Conservation (phyloP, 2,888 invertebrate genomes). For the Pandemis heparana region DNA sequence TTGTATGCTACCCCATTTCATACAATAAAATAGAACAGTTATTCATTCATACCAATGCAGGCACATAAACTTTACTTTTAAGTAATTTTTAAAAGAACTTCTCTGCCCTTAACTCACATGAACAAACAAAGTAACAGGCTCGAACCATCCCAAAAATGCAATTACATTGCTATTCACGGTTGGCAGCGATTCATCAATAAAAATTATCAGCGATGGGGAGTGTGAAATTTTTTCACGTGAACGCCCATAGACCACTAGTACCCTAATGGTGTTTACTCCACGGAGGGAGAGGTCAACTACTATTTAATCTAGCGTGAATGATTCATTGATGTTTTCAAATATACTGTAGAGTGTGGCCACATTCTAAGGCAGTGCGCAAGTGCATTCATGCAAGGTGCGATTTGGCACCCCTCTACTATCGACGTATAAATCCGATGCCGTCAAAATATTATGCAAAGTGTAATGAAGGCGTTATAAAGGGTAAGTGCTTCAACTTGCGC, state of each 20-base stretch:
- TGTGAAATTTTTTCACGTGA: constrained; percentile 62
- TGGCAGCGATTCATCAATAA: constrained; percentile 44
- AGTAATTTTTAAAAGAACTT: not conserved
- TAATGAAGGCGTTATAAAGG: not conserved
- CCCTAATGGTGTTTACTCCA: constrained; percentile 78
- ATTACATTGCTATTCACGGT: constrained; percentile 42
- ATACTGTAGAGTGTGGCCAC: constrained; percentile 45
- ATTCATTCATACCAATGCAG: not conserved
- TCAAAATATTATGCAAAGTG: not conserved
- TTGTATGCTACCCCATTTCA: no score
- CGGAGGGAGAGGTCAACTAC: constrained; percentile 81
- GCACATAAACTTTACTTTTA: no score
- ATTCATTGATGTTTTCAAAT: constrained; percentile 80
- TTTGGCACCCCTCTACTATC: constrained; percentile 22
- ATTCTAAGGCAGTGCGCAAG: constrained; percentile 27
- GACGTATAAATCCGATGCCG: not conserved
- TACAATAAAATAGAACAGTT: not conserved
- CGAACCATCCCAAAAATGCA: constrained; percentile 43
- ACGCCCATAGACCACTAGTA: constrained; percentile 65
- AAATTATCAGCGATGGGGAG: constrained; percentile 53
- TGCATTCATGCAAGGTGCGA: constrained; percentile 32
- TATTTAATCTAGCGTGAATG: constrained; percentile 84
- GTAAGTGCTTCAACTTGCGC: not conserved
- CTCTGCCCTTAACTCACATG: not conserved
- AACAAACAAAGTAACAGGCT: constrained; percentile 26